Evolutionary conservation across 37 sponge, comb jelly and placozoan species (phyloP).

Genomic region (Amphimedon queenslandica): DNA sequence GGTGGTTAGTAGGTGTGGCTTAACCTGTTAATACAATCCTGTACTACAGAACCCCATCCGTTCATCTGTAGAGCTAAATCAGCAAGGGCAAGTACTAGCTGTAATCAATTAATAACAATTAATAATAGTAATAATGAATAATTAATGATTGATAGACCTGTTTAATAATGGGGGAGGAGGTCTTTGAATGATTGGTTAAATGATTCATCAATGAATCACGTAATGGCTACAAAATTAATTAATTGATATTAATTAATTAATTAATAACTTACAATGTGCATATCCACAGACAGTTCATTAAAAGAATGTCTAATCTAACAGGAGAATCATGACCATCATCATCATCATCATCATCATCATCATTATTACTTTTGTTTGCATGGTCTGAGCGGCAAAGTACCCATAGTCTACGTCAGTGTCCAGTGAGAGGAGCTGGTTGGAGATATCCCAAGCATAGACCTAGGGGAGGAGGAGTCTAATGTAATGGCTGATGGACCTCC

Average conservation of each 20-base stretch:
- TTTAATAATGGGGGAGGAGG: slow-evolving; percentile 27
- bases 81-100: slow-evolving; percentile 86
- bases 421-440: slow-evolving; percentile 68
- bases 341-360: too few relatives aligned
- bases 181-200: slow-evolving; percentile 30
- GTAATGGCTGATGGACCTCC: too few relatives aligned
- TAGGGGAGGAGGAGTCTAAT: slow-evolving; percentile 4
- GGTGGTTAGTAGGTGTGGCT: too few relatives aligned
- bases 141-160: slow-evolving; percentile 28
- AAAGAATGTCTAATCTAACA: slow-evolving; percentile 44
- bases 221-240: slow-evolving; percentile 33
- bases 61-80: slow-evolving; percentile 89
- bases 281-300: slow-evolving; percentile 63
- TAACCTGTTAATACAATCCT: slow-evolving; percentile 61
- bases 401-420: slow-evolving; percentile 54
- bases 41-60: slow-evolving; percentile 64
- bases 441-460: slow-evolving; percentile 85
- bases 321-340: too few relatives aligned
- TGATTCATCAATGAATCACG: slow-evolving; percentile 76
- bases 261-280: slow-evolving; percentile 42
- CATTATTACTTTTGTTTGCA: slow-evolving; percentile 78
- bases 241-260: neutral
- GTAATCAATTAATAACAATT: slow-evolving; percentile 4
- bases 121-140: too few relatives aligned
- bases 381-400: slow-evolving; percentile 91